Evolutionary conservation across 2,797 vertebrate genomes (phyloP), one percentile per base, ranked within the genome.

Genomic region (Chelidonichthys spinosus): DNA sequence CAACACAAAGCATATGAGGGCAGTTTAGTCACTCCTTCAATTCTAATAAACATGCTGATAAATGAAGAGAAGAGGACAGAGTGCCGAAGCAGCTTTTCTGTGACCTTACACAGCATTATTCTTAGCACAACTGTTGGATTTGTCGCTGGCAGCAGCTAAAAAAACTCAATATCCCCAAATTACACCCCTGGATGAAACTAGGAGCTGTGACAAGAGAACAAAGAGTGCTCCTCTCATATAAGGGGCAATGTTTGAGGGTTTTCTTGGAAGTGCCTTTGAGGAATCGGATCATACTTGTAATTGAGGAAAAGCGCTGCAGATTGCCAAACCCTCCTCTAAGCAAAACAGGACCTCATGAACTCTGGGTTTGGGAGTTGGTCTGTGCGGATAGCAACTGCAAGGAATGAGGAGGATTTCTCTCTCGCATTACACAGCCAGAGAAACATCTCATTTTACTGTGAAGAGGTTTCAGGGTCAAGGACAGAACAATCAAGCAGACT

Each of bases 231-330:
- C 66, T 50, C 66, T 83, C 46, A 61, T 62, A 77, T 62, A 69
- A 63, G 67, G 55, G 47, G 74, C 81, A 61, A 78, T 75, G 72
- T 77, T 70, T 77, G 68, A 79, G 74, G 74, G 52, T 76, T 63
- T 87, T 86, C 84, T 67, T 88, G 79, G 84, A 89, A 87, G 82
- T 69, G 81, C 58, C 70, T 87, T 82, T 85, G 79, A 89, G 79
- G 87, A 72, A 65, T 85, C 68, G 55, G 77, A 82, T 86, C 61
- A 66, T 70, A 72, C 81, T 83, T 90, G 84, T 85, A 86, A 90
- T 87, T 87, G 79, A 89, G 84, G 81, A 87, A 81, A 83, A 82
- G 69, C 25, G 33, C 76, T 63, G 67, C 62, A 59, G 79, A 88
- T 35, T 82, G 81, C 78, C 85, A 88, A 69, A 52, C 66, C 71